These are phyloP conservation scores for Eustalomyia histrio DNA, from an alignment of 2,888 invertebrate genomes.

Conservation along the genomic window DNA sequence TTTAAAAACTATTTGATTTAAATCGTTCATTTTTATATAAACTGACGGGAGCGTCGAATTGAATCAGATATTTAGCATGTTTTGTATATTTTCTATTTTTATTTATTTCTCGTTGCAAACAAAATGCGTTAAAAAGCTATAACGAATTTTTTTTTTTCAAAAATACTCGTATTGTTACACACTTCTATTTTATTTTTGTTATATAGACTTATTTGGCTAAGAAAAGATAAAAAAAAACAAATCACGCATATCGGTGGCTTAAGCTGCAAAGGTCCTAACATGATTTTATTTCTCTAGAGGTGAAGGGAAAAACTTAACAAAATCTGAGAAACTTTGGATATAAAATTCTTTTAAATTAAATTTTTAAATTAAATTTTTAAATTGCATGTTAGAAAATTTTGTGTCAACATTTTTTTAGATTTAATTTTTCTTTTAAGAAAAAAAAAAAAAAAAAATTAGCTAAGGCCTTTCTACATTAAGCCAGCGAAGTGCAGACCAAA, in stretches of 20 bases:
- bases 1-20: neutral
- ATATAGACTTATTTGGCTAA: neutral
- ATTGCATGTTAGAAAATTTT: too few species aligned
- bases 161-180: neutral
- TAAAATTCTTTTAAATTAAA: too few species aligned
- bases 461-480: too few species aligned
- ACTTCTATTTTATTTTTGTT: neutral
- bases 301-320: too few species aligned
- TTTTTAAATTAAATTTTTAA: too few species aligned
- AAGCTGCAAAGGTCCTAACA: too few species aligned
- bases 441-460: too few species aligned
- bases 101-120: neutral
- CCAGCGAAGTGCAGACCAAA: neutral
- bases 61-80: neutral
- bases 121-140: neutral
- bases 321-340: too few species aligned
- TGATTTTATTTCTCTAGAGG: too few species aligned
- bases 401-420: too few species aligned
- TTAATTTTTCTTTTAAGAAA: too few species aligned
- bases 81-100: neutral
- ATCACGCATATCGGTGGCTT: too few species aligned
- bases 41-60: neutral
- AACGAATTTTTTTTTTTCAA: neutral
- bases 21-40: neutral
- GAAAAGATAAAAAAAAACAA: neutral